phyloP scores from a whole-genome alignment of 2,888 invertebrate genomes.

The Sturmia bella region DNA sequence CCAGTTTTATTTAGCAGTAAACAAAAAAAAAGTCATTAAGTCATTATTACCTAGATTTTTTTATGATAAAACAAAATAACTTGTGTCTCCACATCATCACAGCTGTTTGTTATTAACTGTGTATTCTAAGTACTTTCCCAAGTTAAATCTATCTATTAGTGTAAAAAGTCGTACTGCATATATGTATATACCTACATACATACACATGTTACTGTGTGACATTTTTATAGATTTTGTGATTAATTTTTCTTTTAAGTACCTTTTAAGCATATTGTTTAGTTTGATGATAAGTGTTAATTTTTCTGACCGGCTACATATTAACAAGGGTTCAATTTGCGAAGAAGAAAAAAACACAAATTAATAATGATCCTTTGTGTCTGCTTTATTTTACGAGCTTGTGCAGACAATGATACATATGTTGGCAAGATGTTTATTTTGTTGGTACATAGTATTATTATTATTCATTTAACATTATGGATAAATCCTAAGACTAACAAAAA shows the following conservation, averaged over 20 bases:
- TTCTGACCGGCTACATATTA: slow-evolving; percentile 14
- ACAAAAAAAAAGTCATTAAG: slow-evolving; percentile 9
- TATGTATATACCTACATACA: neutral
- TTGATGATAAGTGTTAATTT: slow-evolving; percentile 36
- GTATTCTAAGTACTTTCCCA: neutral
- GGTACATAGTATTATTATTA: slow-evolving; percentile 11
- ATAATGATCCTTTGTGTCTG: neutral
- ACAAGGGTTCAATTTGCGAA: slow-evolving; percentile 17
- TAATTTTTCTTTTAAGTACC: slow-evolving; percentile 22
- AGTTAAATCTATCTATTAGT: too few species aligned
- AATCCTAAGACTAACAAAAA: too few species aligned
- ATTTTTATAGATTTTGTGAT: slow-evolving; percentile 43
- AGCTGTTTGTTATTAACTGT: slow-evolving; percentile 15
- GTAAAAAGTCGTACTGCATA: too few species aligned
- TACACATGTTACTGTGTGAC: slow-evolving; percentile 3
- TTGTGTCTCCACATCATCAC: neutral
- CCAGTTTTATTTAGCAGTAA: slow-evolving; percentile 20
- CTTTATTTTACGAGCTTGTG: neutral
- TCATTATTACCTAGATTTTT: slow-evolving; percentile 21
- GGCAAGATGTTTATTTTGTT: neutral
- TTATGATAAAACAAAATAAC: neutral
- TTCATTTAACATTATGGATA: too few species aligned
- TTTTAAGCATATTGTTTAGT: slow-evolving; percentile 34
- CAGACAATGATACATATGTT: slow-evolving; percentile 4
- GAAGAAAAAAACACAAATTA: slow-evolving; percentile 4